Evolutionary conservation across 1,140 invertebrate genomes (phyloP).

Genomic region (Monomorium pharaonis): DNA sequence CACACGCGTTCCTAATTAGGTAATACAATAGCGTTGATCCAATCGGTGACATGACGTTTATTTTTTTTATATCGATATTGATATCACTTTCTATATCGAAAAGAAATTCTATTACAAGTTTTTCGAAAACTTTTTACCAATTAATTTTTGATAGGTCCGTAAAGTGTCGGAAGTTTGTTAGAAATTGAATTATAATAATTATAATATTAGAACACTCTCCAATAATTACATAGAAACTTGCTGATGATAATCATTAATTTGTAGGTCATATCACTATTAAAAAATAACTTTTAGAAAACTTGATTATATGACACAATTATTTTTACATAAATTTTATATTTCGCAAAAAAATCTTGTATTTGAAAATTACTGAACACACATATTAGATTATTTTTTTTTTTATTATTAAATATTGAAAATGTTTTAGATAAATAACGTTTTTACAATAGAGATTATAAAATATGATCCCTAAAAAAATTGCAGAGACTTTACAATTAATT

Average conservation of each 20-base stretch:
- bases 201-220: neutral
- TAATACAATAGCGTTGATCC: slow-evolving; percentile 40
- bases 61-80: slow-evolving; percentile 14
- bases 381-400: neutral
- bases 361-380: neutral
- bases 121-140: neutral
- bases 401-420: neutral
- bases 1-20: slow-evolving; percentile 26
- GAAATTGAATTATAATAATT: neutral
- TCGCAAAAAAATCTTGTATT: neutral
- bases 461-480: neutral
- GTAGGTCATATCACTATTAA: neutral
- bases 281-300: neutral
- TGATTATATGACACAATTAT: neutral
- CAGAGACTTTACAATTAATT: no score
- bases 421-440: neutral
- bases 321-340: neutral
- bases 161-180: neutral
- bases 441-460: neutral
- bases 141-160: neutral
- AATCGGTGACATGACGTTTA: slow-evolving; percentile 31
- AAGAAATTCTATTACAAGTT: slow-evolving; percentile 6
- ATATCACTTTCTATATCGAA: neutral
- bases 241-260: slow-evolving; percentile 1
- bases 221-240: neutral